Base-by-base conservation (phyloP, 2,888 invertebrate species). In the Tenthredo mesomela region DNA sequence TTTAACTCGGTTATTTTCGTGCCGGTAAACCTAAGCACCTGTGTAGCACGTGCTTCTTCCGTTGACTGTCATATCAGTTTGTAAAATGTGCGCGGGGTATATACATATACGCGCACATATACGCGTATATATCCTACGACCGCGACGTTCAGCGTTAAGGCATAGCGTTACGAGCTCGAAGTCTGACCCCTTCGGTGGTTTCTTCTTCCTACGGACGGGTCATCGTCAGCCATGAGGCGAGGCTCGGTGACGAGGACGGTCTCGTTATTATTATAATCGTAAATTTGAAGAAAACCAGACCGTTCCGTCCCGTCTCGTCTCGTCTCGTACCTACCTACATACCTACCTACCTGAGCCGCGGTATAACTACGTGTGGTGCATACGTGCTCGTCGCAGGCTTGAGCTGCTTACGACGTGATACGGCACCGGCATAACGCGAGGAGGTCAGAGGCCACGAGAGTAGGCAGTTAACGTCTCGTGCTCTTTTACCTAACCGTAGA, bases 241-340 rank as follows among this genome's bases (percentile, higher is more conserved):
- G 58, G 43, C 82, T 43, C 58, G 78, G 73, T 85, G 85, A 85
- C 85, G 87, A 86, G 85, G 85, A 85, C 86, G 77, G 80, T 80
- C 80, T 80, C 80, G 80, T 80, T 80, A 80, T 80, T 87, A 87
- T 87, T 88, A 86, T 89, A 87, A 88, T 89, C 88, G 89, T 92
- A 92, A 92, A 92, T 92, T 90, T 90, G 88, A 90, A 91, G 90
- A 61, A 91, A 92, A 91, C 90, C 90, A 89, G 91, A 91, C 90
- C 91, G 87, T 87, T 89, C n/a, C 73, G 21, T 73, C 40, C 9
- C 40, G 73, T 54, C 54, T 7, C 7, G 50, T 50, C 18, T n/a
- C 50, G 50, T 50, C 15, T 18, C 33, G 29, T 65, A 29, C 65
- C 18, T 29, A 65, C 3, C 29, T 61, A 61, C 61, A 25, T 61